phyloP scores from a whole-genome alignment of 2,888 invertebrate genomes.

The Ditylenchus weischeri region DNA sequence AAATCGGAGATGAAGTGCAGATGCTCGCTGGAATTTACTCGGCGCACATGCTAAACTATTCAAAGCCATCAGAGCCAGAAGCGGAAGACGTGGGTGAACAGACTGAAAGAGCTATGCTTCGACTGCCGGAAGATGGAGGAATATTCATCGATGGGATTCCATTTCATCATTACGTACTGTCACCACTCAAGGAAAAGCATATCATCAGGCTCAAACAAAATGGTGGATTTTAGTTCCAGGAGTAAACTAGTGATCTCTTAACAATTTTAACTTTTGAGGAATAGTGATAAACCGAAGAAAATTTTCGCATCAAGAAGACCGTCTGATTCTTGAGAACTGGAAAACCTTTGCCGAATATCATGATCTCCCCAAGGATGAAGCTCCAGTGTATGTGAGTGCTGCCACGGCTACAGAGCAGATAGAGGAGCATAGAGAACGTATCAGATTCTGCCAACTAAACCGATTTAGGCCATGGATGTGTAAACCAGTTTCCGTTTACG shows the following conservation, averaged over 20 bases:
- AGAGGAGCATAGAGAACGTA: slow-evolving; percentile 10
- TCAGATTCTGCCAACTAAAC: slow-evolving; percentile 11
- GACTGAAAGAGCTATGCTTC: neutral
- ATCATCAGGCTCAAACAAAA: slow-evolving; percentile 2
- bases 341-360: slow-evolving; percentile 9
- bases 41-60: slow-evolving; percentile 1
- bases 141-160: slow-evolving; percentile 11
- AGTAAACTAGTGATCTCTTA: neutral
- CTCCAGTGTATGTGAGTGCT: slow-evolving; percentile 21
- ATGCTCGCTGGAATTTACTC: slow-evolving; percentile 1
- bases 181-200: neutral
- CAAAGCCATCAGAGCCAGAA: slow-evolving; percentile 9
- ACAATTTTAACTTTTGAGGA: slow-evolving; percentile 3
- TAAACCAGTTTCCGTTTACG: neutral
- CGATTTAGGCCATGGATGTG: slow-evolving; percentile 23
- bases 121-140: slow-evolving; percentile 10
- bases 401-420: neutral
- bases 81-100: neutral
- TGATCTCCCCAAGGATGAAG: slow-evolving; percentile 17
- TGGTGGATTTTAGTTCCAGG: neutral
- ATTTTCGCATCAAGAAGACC: slow-evolving; percentile 18
- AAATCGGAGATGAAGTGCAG: neutral
- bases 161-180: slow-evolving; percentile 9
- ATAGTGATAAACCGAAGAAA: slow-evolving; percentile 7
- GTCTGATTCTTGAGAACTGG: slow-evolving; percentile 19